These are phyloP conservation scores for Myripristis jacobus DNA, from an alignment of 2,797 vertebrate genomes.

Conservation along the genomic window DNA sequence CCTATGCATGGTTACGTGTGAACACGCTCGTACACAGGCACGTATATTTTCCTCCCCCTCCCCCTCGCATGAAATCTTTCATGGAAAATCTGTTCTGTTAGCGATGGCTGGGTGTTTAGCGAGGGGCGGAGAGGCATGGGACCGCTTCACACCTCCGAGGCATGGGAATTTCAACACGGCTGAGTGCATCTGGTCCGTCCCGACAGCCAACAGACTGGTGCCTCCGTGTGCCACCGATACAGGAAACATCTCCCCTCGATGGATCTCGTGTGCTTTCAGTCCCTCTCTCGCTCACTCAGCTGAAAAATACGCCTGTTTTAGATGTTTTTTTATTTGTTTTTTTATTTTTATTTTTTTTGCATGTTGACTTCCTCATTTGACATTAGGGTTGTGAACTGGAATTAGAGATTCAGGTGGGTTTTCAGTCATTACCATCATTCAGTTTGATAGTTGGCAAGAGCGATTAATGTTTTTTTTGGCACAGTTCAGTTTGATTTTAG, in stretches of 20 bases:
- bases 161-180: slow-evolving; percentile 31
- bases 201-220: slow-evolving; percentile 16
- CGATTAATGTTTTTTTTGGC: too few relatives aligned
- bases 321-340: neutral
- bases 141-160: slow-evolving; percentile 26
- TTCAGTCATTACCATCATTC: too few relatives aligned
- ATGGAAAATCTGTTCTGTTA: neutral
- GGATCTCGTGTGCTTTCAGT: slow-evolving; percentile 1
- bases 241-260: neutral
- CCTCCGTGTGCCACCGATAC: slow-evolving; percentile 5
- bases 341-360: too few relatives aligned
- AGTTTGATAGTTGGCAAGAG: too few relatives aligned
- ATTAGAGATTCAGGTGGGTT: too few relatives aligned
- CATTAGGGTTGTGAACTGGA: too few relatives aligned
- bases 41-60: neutral
- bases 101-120: neutral
- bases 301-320: neutral
- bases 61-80: neutral
- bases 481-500: too few relatives aligned
- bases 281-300: neutral
- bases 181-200: slow-evolving; percentile 11
- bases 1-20: slow-evolving; percentile 42
- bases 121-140: slow-evolving; percentile 4
- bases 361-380: too few relatives aligned
- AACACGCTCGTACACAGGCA: slow-evolving; percentile 8